phyloP scores from a whole-genome alignment of 2,888 invertebrate species.

The Galeopsomyia nigrocyanea region DNA sequence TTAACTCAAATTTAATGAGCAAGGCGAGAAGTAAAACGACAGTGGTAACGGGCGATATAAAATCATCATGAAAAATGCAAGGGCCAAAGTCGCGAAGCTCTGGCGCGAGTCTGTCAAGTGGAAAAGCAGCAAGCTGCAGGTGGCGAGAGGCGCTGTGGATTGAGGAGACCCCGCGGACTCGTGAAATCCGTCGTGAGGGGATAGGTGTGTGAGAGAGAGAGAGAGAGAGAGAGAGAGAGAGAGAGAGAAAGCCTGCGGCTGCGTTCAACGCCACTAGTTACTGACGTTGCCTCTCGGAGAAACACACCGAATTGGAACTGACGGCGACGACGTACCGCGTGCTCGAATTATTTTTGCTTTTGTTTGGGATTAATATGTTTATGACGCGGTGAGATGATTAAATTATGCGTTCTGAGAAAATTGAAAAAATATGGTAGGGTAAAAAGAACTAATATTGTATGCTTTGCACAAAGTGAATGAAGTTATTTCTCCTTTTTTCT shows the following conservation, averaged over 20 bases:
- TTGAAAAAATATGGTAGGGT: neutral
- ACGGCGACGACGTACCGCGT: too few species aligned
- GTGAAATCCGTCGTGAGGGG: slow-evolving; percentile 61
- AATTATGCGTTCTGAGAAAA: neutral
- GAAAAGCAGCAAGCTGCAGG: too few species aligned
- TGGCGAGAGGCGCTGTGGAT: slow-evolving; percentile 54
- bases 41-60: slow-evolving; percentile 3
- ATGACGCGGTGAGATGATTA: too few species aligned
- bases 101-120: too few species aligned
- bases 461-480: too few species aligned
- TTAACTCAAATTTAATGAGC: slow-evolving; percentile 24
- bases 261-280: slow-evolving; percentile 49
- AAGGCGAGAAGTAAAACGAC: slow-evolving; percentile 3
- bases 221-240: too few species aligned
- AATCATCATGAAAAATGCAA: neutral
- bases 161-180: slow-evolving; percentile 64
- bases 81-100: slow-evolving; percentile 22
- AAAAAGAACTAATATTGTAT: too few species aligned
- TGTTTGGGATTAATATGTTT: too few species aligned
- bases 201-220: too few species aligned
- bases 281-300: slow-evolving; percentile 55
- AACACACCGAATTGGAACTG: too few species aligned
- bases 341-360: too few species aligned
- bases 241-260: slow-evolving; percentile 60
- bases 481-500: too few species aligned